Conservation (phyloP, 2,113 vertebrate species). For the Nanger granti region DNA sequence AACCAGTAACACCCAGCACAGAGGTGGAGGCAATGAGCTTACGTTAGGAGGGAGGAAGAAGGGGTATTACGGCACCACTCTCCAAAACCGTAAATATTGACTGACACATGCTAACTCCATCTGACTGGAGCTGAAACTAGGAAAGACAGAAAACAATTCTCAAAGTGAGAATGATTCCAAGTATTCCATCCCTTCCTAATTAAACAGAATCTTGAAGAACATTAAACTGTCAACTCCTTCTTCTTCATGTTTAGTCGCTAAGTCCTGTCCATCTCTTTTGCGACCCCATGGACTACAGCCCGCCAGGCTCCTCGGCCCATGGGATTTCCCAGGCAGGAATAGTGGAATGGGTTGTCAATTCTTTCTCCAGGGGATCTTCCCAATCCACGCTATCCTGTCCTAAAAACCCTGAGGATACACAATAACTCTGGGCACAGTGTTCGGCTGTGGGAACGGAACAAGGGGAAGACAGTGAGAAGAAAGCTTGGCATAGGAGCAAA, state of each 20-base stretch:
- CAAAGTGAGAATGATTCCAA: background rate
- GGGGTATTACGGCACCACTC: background rate
- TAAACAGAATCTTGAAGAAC: background rate
- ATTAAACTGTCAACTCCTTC: background rate
- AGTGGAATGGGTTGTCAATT: background rate
- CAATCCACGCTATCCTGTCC: background rate
- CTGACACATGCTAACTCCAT: background rate
- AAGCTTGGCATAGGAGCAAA: background rate
- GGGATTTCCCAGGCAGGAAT: background rate
- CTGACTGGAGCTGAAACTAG: background rate
- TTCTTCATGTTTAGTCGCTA: background rate
- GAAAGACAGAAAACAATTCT: background rate
- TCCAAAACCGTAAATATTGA: background rate
- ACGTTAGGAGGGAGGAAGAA: background rate
- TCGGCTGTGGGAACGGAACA: background rate
- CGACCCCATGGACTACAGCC: background rate
- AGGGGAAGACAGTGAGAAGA: background rate
- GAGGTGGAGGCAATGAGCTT: constrained; percentile 2
- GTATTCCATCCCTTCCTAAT: background rate
- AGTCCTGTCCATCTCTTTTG: background rate
- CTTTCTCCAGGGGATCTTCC: background rate
- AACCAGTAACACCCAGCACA: background rate
- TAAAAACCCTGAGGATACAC: background rate
- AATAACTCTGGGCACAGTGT: background rate
- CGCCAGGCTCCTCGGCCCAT: background rate